Percentiles rank a stretch among this genome's conserved stretches.
phyloP scores from a whole-genome alignment of 1,140 invertebrate genomes.

The Monomorium pharaonis region DNA sequence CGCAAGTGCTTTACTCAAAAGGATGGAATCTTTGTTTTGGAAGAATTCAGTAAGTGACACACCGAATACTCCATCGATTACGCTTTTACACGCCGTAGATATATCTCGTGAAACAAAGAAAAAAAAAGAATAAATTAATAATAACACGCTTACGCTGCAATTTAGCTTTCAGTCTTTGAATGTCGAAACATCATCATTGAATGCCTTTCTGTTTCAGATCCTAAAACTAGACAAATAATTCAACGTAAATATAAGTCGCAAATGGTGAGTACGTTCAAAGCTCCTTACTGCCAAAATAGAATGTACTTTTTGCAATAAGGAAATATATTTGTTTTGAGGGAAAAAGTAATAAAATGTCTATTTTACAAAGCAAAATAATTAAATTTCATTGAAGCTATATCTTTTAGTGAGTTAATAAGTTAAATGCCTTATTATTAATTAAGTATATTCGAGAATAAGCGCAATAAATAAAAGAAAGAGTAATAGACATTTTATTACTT shows the following conservation, averaged over 20 bases:
- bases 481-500: background rate
- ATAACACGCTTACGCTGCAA: constrained; percentile 46
- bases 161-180: background rate
- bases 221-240: constrained; percentile 97
- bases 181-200: background rate
- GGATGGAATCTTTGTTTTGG: constrained; percentile 99
- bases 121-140: background rate
- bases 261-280: constrained; percentile 93
- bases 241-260: constrained; percentile 99
- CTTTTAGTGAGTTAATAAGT: too few species aligned
- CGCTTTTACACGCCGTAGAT: constrained; percentile 4
- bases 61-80: constrained; percentile 50
- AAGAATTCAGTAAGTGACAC: constrained; percentile 97
- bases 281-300: background rate
- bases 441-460: background rate
- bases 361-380: background rate
- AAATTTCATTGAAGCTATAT: background rate
- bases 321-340: background rate
- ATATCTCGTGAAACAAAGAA: background rate
- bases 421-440: too few species aligned
- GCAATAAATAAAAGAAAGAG: background rate
- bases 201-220: constrained; percentile 91
- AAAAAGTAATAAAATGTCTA: background rate
- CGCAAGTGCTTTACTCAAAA: constrained; percentile 99
- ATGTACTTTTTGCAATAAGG: background rate